Conservation (phyloP, 2,113 vertebrate species). For the Tragelaphus strepsiceros region DNA sequence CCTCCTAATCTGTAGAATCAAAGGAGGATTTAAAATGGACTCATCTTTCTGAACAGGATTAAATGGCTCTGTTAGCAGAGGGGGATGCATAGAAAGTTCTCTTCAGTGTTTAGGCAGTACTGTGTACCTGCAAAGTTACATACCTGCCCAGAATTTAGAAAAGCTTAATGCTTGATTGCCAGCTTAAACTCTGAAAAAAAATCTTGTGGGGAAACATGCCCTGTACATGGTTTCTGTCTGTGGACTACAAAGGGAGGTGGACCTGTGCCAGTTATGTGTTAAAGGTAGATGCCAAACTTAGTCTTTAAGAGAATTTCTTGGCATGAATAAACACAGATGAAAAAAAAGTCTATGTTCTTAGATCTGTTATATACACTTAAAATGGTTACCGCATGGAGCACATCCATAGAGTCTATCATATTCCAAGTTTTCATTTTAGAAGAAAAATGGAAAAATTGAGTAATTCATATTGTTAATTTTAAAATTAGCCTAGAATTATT, state of each 20-base stretch:
- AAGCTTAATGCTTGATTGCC: conserved; percentile 20
- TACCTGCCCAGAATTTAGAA: conserved; percentile 26
- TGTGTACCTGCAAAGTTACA: conserved; percentile 16
- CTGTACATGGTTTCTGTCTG: neutral
- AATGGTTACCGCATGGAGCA: conserved; percentile 66
- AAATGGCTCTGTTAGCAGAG: conserved; percentile 7
- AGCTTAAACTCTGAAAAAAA: neutral
- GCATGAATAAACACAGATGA: conserved; percentile 75
- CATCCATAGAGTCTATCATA: conserved; percentile 69
- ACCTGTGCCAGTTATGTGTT: neutral
- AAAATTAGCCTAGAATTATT: conserved; percentile 73
- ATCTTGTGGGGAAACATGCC: neutral
- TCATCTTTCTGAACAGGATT: conserved; percentile 18
- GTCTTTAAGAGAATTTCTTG: conserved; percentile 38
- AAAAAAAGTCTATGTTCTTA: conserved; percentile 57
- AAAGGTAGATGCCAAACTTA: conserved; percentile 32
- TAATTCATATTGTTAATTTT: conserved; percentile 74
- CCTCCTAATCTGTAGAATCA: conserved; percentile 8
- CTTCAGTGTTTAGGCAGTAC: conserved; percentile 8
- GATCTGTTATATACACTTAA: conserved; percentile 75
- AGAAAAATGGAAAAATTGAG: conserved; percentile 76
- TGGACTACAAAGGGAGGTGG: conserved; percentile 19
- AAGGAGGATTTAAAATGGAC: neutral
- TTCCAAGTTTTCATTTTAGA: conserved; percentile 70
- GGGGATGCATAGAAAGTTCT: neutral